Evolutionary conservation across 2,888 invertebrate genomes (phyloP).

Genomic region (Molanna angustata): DNA sequence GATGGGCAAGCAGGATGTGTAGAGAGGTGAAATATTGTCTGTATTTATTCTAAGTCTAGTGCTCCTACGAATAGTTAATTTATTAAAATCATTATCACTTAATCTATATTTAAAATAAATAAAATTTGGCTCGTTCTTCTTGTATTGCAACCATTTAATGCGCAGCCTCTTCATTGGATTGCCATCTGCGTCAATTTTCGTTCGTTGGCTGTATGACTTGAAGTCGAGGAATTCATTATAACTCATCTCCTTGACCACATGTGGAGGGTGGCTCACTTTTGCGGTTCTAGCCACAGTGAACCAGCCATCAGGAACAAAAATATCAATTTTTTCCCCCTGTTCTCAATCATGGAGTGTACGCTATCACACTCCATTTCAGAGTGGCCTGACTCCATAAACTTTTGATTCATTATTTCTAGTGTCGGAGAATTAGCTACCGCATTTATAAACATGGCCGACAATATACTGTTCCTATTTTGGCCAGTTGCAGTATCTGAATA

Average conservation of each 20-base stretch:
- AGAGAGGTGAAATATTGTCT: too few species aligned
- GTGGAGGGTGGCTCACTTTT: not conserved
- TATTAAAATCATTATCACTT: too few species aligned
- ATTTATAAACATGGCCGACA: conserved; percentile 4
- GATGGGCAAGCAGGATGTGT: too few species aligned
- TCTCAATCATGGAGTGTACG: conserved; percentile 13
- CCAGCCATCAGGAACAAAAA: conserved; percentile 2
- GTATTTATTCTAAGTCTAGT: too few species aligned
- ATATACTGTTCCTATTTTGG: conserved; percentile 3
- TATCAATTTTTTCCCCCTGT: conserved; percentile 1
- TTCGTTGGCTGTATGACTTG: conserved; percentile 1
- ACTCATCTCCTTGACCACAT: not conserved
- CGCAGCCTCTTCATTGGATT: too few species aligned
- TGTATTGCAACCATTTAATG: too few species aligned
- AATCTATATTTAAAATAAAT: too few species aligned
- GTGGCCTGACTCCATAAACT: conserved; percentile 13
- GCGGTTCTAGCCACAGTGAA: not conserved
- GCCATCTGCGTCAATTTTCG: too few species aligned
- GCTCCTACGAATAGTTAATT: too few species aligned
- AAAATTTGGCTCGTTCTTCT: too few species aligned
- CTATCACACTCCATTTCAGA: conserved; percentile 14
- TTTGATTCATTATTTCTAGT: conserved; percentile 6
- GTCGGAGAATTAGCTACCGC: too few species aligned
- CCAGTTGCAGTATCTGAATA: conserved; percentile 6
- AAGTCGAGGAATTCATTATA: not conserved